These are phyloP conservation scores for Phyllopteryx taeniolatus DNA, from an alignment of 2,113 vertebrate genomes.

Conservation along the genomic window DNA sequence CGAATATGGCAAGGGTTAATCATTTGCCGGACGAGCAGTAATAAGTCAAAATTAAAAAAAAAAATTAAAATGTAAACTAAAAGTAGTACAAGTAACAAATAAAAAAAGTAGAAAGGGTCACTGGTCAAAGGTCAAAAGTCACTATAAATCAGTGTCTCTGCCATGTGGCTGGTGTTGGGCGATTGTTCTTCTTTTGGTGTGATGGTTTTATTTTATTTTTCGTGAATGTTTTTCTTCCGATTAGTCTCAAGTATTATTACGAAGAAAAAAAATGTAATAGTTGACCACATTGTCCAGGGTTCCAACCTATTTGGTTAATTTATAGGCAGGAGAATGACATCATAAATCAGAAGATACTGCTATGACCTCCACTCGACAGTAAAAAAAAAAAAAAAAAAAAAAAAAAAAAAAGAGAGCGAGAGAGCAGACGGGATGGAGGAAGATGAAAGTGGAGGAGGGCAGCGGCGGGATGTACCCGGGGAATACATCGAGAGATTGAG, in stretches of 20 bases:
- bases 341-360: slow-evolving; percentile 2
- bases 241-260: neutral
- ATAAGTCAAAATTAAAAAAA: neutral
- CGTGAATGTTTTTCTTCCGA: neutral
- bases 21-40: neutral
- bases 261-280: neutral
- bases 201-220: neutral
- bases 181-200: neutral
- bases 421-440: slow-evolving; percentile 1
- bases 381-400: neutral
- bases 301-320: neutral
- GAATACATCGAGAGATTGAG: neutral
- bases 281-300: neutral
- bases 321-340: neutral
- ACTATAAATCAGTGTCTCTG: neutral
- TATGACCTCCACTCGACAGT: neutral
- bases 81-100: neutral
- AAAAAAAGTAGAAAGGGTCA: neutral
- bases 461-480: neutral
- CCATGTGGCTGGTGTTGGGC: neutral
- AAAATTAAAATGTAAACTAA: neutral
- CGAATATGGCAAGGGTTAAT: neutral
- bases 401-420: neutral
- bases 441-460: slow-evolving; percentile 1
- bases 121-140: neutral